phyloP scores from a whole-genome alignment of 2,113 vertebrate genomes.

The Dasypus novemcinctus region DNA sequence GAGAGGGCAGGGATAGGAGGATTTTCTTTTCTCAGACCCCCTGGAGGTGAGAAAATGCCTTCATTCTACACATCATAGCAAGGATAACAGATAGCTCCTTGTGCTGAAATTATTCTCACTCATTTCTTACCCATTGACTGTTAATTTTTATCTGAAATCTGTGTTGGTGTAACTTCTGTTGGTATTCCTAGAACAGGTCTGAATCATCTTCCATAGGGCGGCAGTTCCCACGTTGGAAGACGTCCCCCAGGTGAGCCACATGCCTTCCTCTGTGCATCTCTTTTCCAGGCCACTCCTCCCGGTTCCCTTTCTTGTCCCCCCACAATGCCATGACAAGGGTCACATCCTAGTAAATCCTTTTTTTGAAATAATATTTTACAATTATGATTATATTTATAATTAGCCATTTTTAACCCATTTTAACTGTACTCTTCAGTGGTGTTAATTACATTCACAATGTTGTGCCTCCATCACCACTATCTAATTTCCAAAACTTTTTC shows the following conservation, averaged over 20 bases:
- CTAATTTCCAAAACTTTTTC: too few species aligned
- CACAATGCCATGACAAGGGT: background rate
- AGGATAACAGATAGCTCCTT: background rate
- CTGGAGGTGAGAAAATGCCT: too few species aligned
- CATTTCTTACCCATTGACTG: background rate
- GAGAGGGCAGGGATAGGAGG: background rate
- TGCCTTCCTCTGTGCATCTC: background rate
- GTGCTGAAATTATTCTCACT: background rate
- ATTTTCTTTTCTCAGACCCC: background rate
- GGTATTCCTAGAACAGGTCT: background rate
- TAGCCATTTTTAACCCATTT: too few species aligned
- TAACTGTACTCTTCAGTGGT: too few species aligned
- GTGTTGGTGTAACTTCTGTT: background rate
- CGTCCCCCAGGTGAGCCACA: fast-evolving
- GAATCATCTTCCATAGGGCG: background rate
- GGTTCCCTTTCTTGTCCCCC: fast-evolving
- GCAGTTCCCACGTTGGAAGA: background rate
- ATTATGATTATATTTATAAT: too few species aligned
- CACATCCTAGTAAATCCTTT: background rate
- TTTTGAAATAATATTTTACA: too few species aligned
- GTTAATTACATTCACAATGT: too few species aligned
- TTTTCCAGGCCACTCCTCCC: background rate
- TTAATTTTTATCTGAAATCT: background rate
- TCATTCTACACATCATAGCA: fast-evolving
- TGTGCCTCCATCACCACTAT: too few species aligned